phyloP scores from a whole-genome alignment of 2,888 invertebrate genomes.

The Epicampocera succincta region DNA sequence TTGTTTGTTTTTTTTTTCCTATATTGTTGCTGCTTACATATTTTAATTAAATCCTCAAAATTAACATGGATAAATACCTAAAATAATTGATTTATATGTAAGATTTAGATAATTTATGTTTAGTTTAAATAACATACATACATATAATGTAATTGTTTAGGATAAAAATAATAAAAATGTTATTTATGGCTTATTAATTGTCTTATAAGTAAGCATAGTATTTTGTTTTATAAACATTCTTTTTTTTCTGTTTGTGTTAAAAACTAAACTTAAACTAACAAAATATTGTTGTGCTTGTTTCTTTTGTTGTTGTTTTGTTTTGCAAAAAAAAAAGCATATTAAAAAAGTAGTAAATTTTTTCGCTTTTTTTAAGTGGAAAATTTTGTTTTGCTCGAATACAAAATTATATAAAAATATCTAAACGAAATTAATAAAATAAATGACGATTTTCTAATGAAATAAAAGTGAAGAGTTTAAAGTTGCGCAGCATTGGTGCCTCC shows the following conservation, averaged over 20 bases:
- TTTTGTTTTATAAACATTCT: constrained; percentile 9
- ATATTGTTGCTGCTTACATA: constrained; percentile 55
- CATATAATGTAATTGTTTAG: constrained; percentile 9
- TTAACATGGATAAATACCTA: constrained; percentile 82
- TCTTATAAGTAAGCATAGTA: constrained; percentile 46
- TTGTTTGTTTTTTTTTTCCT: constrained; percentile 7
- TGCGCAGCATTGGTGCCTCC: constrained; percentile 66
- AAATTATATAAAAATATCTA: constrained; percentile 49
- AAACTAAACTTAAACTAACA: constrained; percentile 52
- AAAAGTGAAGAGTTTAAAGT: constrained; percentile 62
- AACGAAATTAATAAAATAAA: constrained; percentile 47
- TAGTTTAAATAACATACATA: constrained; percentile 23
- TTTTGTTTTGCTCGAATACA: constrained; percentile 40
- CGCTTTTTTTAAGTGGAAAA: constrained; percentile 6
- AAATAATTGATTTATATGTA: constrained; percentile 74
- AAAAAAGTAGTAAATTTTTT: constrained; percentile 18
- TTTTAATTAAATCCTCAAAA: constrained; percentile 78
- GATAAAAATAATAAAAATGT: constrained; percentile 23
- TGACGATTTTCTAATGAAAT: constrained; percentile 43
- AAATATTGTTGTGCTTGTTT: constrained; percentile 17
- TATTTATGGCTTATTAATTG: constrained; percentile 53
- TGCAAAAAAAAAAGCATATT: constrained; percentile 26
- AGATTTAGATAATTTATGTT: constrained; percentile 3
- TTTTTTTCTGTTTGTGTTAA: constrained; percentile 22
- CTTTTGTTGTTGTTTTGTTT: constrained; percentile 30